Evolutionary conservation across 2,888 invertebrate genomes (phyloP).

Genomic region (Sinotaia quadrata): DNA sequence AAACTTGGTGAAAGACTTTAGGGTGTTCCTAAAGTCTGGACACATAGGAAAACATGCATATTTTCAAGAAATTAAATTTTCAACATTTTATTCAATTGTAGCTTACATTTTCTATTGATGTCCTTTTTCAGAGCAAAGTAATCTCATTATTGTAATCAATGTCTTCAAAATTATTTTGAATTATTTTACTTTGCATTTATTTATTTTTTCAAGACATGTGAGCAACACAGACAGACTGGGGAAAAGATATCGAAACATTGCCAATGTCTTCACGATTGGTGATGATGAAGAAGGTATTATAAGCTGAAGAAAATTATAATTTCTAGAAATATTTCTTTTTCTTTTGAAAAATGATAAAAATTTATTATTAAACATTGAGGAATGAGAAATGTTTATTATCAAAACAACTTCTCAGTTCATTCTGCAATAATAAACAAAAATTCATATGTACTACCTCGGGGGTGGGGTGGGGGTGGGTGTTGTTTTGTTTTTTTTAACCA

Average conservation of each 20-base stretch:
- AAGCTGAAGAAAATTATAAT: conserved; percentile 34
- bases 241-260: conserved; percentile 89
- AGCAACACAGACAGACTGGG: conserved; percentile 84
- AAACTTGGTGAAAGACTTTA: too few species aligned
- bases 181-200: conserved; percentile 3
- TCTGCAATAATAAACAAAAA: background rate
- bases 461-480: too few species aligned
- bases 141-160: too few species aligned
- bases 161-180: background rate
- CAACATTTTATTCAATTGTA: too few species aligned
- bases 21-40: too few species aligned
- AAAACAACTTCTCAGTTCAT: background rate
- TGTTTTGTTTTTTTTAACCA: too few species aligned
- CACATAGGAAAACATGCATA: too few species aligned
- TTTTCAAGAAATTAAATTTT: too few species aligned
- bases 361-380: background rate
- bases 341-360: background rate
- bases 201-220: conserved; percentile 77
- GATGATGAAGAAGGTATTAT: conserved; percentile 80
- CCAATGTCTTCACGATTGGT: conserved; percentile 94
- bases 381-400: background rate
- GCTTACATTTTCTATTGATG: too few species aligned
- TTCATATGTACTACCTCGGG: too few species aligned
- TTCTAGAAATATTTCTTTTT: background rate
- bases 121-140: too few species aligned